Percentiles rank a stretch among this genome's conserved stretches.
phyloP scores from a whole-genome alignment of 2,113 vertebrate species.

The Pseudopipra pipra region DNA sequence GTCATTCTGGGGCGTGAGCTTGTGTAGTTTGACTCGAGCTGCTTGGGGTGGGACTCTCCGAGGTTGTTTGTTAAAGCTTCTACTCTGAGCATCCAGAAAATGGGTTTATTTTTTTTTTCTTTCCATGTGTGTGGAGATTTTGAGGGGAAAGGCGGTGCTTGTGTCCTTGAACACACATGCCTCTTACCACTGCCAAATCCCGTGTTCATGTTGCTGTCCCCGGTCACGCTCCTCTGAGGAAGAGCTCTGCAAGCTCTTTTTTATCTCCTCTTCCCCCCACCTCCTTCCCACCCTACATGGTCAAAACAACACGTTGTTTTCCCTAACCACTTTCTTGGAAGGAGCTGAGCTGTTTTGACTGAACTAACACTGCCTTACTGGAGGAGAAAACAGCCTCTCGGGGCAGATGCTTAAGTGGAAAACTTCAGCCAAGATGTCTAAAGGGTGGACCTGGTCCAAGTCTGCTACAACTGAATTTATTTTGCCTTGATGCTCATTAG shows the following conservation, averaged over 20 bases:
- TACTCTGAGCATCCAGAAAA: background rate
- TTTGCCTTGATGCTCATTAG: background rate
- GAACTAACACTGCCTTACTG: background rate
- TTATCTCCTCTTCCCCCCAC: background rate
- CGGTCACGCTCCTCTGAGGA: background rate
- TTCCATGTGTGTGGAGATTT: background rate
- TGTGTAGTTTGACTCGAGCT: background rate
- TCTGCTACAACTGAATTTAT: background rate
- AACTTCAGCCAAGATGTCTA: background rate
- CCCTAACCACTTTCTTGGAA: background rate
- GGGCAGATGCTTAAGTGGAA: background rate
- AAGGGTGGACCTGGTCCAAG: background rate
- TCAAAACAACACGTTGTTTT: background rate
- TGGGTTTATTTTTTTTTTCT: background rate
- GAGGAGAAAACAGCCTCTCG: background rate
- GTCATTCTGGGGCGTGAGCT: background rate
- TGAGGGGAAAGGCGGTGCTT: background rate
- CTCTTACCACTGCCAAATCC: background rate
- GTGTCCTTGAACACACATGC: background rate
- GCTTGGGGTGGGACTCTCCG: background rate
- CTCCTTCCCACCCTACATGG: background rate
- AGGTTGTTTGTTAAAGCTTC: background rate
- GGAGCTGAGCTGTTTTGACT: conserved; percentile 22
- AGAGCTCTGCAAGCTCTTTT: background rate
- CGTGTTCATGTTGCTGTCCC: accelerated